Percentiles rank a stretch among this genome's conserved stretches.
Conservation (phyloP, 2,888 invertebrate genomes). For the Bursaphelenchus okinawaensis region DNA sequence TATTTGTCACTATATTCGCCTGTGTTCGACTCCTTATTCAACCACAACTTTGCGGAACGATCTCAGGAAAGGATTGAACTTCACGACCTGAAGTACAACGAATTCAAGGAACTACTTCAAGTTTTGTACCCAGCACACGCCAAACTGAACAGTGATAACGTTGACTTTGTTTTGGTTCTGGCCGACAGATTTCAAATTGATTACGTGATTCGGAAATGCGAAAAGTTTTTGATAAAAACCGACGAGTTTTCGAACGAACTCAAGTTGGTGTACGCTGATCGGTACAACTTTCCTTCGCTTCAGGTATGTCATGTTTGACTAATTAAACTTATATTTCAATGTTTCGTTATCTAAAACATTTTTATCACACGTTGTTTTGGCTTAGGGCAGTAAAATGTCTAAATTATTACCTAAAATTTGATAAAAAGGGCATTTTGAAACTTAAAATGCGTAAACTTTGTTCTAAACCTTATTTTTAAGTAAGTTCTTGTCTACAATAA, state of each 20-base stretch:
- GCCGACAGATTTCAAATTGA: slow-evolving; percentile 60
- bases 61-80: slow-evolving; percentile 46
- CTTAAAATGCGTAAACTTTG: too few relatives aligned
- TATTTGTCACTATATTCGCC: slow-evolving; percentile 55
- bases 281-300: slow-evolving; percentile 45
- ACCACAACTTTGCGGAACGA: slow-evolving; percentile 43
- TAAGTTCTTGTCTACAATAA: background rate
- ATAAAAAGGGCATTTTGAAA: too few relatives aligned
- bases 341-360: too few relatives aligned
- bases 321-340: background rate
- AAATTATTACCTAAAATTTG: too few relatives aligned
- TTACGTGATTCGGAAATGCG: slow-evolving; percentile 59
- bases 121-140: slow-evolving; percentile 60
- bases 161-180: slow-evolving; percentile 58
- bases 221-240: slow-evolving; percentile 56
- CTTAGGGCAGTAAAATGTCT: too few relatives aligned
- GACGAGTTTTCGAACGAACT: slow-evolving; percentile 50
- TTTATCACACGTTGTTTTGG: too few relatives aligned
- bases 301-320: slow-evolving; percentile 29
- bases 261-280: slow-evolving; percentile 53
- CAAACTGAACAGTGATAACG: slow-evolving; percentile 58
- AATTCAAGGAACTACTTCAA: slow-evolving; percentile 59
- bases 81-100: slow-evolving; percentile 47
- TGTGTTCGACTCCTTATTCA: slow-evolving; percentile 54
- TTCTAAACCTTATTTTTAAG: too few relatives aligned